phyloP scores from a whole-genome alignment of 2,888 invertebrate genomes.

The Drosophila paranaensis region DNA sequence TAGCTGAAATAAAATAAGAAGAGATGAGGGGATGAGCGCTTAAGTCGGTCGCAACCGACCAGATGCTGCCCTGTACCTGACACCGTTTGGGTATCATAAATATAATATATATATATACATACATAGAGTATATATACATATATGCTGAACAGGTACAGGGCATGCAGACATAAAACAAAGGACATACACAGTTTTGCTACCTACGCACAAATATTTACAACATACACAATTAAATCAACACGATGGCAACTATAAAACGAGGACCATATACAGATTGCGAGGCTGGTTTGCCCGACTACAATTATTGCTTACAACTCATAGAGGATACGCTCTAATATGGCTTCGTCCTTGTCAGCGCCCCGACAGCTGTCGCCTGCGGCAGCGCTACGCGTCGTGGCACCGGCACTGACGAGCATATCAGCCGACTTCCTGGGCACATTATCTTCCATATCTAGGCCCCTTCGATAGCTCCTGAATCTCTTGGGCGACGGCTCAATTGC shows the following conservation, averaged over 20 bases:
- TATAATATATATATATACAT: neutral
- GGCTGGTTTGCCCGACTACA: neutral
- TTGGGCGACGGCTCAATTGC: slow-evolving; percentile 38
- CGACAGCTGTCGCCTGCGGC: slow-evolving; percentile 47
- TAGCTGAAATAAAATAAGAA: slow-evolving; percentile 8
- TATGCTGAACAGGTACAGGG: slow-evolving; percentile 13
- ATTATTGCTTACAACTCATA: slow-evolving; percentile 57
- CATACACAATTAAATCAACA: slow-evolving; percentile 8
- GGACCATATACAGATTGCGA: slow-evolving; percentile 12
- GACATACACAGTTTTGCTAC: slow-evolving; percentile 10
- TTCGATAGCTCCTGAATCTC: slow-evolving; percentile 42
- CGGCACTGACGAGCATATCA: slow-evolving; percentile 48
- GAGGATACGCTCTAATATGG: slow-evolving; percentile 62
- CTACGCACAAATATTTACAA: slow-evolving; percentile 17
- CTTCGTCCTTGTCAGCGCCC: slow-evolving; percentile 46
- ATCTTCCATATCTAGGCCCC: neutral
- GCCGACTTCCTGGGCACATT: slow-evolving; percentile 14
- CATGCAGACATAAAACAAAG: neutral
- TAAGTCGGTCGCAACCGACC: slow-evolving; percentile 27
- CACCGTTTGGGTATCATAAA: neutral
- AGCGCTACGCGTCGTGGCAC: slow-evolving; percentile 32
- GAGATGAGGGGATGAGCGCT: slow-evolving; percentile 6
- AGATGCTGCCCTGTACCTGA: slow-evolving; percentile 24
- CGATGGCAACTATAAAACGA: slow-evolving; percentile 16
- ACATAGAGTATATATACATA: neutral